Conservation (phyloP, 2,797 vertebrate genomes). For the Neopelma chrysocephalum region DNA sequence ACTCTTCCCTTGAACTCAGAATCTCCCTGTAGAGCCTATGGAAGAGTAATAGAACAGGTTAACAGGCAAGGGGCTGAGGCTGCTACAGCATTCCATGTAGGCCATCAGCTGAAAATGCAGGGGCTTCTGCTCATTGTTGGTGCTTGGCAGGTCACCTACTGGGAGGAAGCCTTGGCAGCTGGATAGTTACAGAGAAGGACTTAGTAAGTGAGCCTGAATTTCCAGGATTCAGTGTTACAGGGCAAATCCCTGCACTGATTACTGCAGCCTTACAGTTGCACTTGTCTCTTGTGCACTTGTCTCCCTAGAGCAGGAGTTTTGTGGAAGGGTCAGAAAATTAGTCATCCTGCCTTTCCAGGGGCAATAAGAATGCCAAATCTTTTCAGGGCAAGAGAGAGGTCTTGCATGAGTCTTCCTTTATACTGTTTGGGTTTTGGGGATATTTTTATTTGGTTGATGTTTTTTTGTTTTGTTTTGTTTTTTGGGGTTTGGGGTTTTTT, state of each 20-base stretch:
- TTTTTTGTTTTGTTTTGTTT: no score
- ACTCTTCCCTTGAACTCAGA: rapidly evolving
- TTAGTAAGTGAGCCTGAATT: not conserved
- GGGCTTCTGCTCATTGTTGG: not conserved
- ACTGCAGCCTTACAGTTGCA: not conserved
- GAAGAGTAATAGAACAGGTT: not conserved
- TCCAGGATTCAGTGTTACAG: not conserved
- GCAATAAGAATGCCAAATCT: not conserved
- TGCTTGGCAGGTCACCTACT: not conserved
- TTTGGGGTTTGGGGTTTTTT: not conserved
- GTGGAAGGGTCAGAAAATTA: not conserved
- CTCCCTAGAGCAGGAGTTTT: not conserved
- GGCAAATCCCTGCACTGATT: not conserved
- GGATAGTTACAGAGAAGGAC: not conserved
- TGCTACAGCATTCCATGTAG: not conserved
- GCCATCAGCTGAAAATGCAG: not conserved
- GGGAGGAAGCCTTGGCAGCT: not conserved
- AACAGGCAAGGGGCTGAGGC: not conserved
- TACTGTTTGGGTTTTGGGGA: not conserved
- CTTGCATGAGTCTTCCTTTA: not conserved
- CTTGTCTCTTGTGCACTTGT: not conserved
- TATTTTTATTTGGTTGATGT: no score
- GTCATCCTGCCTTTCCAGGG: not conserved
- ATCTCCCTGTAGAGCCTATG: not conserved
- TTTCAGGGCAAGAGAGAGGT: not conserved